Evolutionary conservation across 2,113 vertebrate genomes (phyloP), one percentile per base, ranked within the genome.

Genomic region (Rattus rattus): DNA sequence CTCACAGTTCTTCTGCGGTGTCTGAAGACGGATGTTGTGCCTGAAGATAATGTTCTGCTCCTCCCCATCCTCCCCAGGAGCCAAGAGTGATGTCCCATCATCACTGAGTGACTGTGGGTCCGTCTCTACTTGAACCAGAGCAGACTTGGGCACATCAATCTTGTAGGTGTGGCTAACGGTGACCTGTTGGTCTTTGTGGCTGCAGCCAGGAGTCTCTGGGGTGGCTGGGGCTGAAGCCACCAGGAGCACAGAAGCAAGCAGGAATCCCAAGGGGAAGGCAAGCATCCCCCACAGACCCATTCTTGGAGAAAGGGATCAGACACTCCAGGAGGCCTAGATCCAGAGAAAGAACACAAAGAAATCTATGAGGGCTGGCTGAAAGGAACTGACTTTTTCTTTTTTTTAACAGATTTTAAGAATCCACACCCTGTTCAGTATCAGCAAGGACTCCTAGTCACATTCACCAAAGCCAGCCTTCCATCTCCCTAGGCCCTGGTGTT

Each of bases 141-240:
- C 98, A 1, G 98, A 98, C 2, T 97, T 98, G 1, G 98, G 98
- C 89, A 99, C 70, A 3, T 99, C 99, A 4, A 98, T 99, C 96
- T 99, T 99, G 97, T 99, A 99, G 94, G 99, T 98, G 22, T 99
- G 99, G 97, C 99, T 99, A 97, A 99, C 98, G 5, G 99, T 99
- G 96, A 99, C 98, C 95, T 98, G 99, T 77, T 99, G 98, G 36
- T 97, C 98, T 59, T 56, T 13, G 85, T 92, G 98, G 28, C 95
- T 97, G 92, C 98, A 99, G 81, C 97, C 97, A 0, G 69, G 87
- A 72, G 97, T 52, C 30, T 94, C 70, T 0, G 95, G 79, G 2
- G 97, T 95, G 73, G 98, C 97, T 5, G 98, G 10, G 47, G 97
- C 97, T 26, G 97, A 97, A 39, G 97, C 87, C 49, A 36, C 92